Evolutionary conservation across 1,140 invertebrate species (phyloP), one percentile per base, ranked within the genome.

Genomic region (Drosophila insularis): DNA sequence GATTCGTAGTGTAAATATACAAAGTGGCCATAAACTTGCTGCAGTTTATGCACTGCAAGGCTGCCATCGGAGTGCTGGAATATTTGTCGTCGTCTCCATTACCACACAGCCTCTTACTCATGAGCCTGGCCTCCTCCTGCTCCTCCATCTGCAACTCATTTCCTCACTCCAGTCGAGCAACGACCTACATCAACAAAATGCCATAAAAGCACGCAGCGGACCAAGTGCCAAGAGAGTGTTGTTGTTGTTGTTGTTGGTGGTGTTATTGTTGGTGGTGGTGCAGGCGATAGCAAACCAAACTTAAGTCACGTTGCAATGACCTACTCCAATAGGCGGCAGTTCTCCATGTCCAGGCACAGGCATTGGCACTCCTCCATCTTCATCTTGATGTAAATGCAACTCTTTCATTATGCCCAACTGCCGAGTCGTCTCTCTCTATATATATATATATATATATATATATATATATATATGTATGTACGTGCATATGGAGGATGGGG

Each of bases 371-470:
- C 60, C 54, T 55, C 67, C 58, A 14, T 53, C 70, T 71, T 59
- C 40, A 78, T 66, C 27, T 77, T 63, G 70, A 63, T 39, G 74
- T 70, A 71, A 86, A 87, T 79, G 81, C 82, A 76, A 86, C 82
- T 86, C 81, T 86, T 86, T 86, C 82, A 87, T 87, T 86, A 87
- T 86, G 82, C 68, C 68, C 82, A 81, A 85, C 74, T 78, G 70
- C 68, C 35, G 67, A 75, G 43, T 50, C 43, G 8, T 21, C 17
- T n/a, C n/a, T n/a, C n/a, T n/a, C n/a, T n/a, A 37, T 37, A 37
- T 32, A 35, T 35, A 17, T 17, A 46, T 19, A 6, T 27, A 27
- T 6, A 27, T 27, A 5, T n/a, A n/a, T n/a, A n/a, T n/a, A n/a
- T n/a, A n/a, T n/a, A 37, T 37, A 37, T 32, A 35, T 35, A 17